Conservation (phyloP, 2,888 invertebrate genomes). For the Melanostoma scalare region DNA sequence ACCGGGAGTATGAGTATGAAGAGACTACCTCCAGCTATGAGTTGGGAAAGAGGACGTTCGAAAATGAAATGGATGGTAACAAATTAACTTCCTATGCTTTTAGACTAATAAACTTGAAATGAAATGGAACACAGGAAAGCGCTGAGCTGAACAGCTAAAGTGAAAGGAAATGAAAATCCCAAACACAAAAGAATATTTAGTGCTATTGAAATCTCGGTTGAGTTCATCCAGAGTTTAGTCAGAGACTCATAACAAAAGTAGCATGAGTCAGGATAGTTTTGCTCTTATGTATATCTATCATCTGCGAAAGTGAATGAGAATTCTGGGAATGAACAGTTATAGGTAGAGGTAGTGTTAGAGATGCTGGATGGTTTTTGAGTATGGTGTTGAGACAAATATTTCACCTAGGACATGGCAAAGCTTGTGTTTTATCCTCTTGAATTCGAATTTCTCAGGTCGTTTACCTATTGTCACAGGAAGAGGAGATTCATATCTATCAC, state of each 20-base stretch:
- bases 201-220: constrained; percentile 36
- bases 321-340: constrained; percentile 9
- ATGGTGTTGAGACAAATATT: not conserved
- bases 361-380: not conserved
- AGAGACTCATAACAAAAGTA: constrained; percentile 7
- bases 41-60: constrained; percentile 14
- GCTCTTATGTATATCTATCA: not conserved
- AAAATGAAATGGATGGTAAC: constrained; percentile 47
- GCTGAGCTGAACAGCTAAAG: constrained; percentile 2
- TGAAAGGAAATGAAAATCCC: constrained; percentile 50
- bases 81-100: constrained; percentile 62
- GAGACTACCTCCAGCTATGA: not conserved
- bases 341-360: not conserved
- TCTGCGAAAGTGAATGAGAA: constrained; percentile 11
- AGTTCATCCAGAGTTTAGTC: constrained; percentile 12
- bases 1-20: not conserved
- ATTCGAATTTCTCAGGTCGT: not conserved
- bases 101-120: constrained; percentile 63
- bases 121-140: constrained; percentile 42
- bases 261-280: not conserved
- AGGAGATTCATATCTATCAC: no score
- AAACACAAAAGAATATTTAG: constrained; percentile 34
- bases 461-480: no score
- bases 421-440: not conserved
- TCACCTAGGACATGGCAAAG: not conserved